Evolutionary conservation across 2,888 invertebrate genomes (phyloP).

Genomic region (Cephus nigrinus): DNA sequence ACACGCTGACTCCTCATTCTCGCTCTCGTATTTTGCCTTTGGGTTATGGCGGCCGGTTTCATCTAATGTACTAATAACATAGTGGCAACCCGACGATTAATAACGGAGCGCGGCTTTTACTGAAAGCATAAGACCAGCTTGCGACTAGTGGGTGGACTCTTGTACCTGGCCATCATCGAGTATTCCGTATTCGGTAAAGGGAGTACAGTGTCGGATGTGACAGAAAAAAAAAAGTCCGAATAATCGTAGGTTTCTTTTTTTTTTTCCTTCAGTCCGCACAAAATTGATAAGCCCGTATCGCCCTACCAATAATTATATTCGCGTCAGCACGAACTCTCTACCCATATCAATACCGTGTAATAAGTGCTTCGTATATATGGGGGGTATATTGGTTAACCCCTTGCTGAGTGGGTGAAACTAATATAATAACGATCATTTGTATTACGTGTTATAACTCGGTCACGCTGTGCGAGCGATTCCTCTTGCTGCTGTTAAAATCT

Average conservation of each 20-base stretch:
- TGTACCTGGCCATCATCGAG: conserved; percentile 19
- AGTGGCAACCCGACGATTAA: conserved; percentile 62
- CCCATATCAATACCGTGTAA: conserved; percentile 15
- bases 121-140: conserved; percentile 11
- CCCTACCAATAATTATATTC: conserved; percentile 2
- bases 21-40: conserved; percentile 33
- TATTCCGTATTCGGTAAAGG: not conserved
- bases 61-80: conserved; percentile 65
- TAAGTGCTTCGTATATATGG: conserved; percentile 22
- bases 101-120: conserved; percentile 40
- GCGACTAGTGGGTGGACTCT: conserved; percentile 43
- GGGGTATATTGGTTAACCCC: conserved; percentile 33
- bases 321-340: not conserved
- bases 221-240: not conserved
- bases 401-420: conserved; percentile 28
- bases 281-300: not conserved
- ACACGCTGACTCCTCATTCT: not conserved
- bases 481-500: conserved; percentile 12
- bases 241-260: not conserved
- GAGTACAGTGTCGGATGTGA: not conserved
- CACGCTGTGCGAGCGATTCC: conserved; percentile 14
- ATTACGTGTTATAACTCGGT: conserved; percentile 14
- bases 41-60: conserved; percentile 56
- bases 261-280: not conserved
- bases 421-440: conserved; percentile 33